These are phyloP conservation scores for Bombyx huttoni DNA, from an alignment of 2,888 invertebrate genomes.

Conservation along the genomic window DNA sequence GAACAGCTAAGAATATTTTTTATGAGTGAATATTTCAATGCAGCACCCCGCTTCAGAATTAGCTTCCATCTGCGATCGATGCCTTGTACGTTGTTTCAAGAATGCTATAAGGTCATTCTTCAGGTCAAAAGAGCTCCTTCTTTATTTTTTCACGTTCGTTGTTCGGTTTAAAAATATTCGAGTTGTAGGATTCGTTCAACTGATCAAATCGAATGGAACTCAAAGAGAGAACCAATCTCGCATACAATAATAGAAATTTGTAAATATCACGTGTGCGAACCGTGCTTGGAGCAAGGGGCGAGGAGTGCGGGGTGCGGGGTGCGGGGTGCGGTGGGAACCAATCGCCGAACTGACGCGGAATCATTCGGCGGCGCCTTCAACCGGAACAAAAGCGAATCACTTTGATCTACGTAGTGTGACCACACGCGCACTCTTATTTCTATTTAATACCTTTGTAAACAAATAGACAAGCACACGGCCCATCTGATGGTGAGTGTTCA, in stretches of 20 bases:
- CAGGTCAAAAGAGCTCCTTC: too few relatives aligned
- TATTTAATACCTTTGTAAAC: too few relatives aligned
- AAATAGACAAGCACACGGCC: too few relatives aligned
- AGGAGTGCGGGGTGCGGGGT: too few relatives aligned
- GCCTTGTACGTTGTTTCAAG: too few relatives aligned
- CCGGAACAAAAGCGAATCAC: slow-evolving; percentile 60
- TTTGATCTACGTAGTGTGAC: slow-evolving; percentile 38
- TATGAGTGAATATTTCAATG: too few relatives aligned
- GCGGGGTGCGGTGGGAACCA: slow-evolving; percentile 38
- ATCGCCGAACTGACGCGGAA: slow-evolving; percentile 51
- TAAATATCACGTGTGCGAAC: slow-evolving; percentile 4
- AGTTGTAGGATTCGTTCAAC: neutral
- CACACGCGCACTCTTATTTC: slow-evolving; percentile 3
- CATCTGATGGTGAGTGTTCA: too few relatives aligned
- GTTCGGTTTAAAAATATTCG: neutral
- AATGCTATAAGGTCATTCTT: too few relatives aligned
- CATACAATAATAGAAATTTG: slow-evolving; percentile 4
- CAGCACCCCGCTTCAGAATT: too few relatives aligned
- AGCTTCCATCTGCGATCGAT: too few relatives aligned
- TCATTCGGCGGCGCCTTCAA: slow-evolving; percentile 43
- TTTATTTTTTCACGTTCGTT: too few relatives aligned
- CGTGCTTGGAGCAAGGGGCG: slow-evolving; percentile 27
- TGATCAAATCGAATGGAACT: neutral
- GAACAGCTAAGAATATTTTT: too few relatives aligned
- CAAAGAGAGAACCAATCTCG: neutral